phyloP scores from a whole-genome alignment of 2,888 invertebrate species.

The Aproaerema taeniolella region DNA sequence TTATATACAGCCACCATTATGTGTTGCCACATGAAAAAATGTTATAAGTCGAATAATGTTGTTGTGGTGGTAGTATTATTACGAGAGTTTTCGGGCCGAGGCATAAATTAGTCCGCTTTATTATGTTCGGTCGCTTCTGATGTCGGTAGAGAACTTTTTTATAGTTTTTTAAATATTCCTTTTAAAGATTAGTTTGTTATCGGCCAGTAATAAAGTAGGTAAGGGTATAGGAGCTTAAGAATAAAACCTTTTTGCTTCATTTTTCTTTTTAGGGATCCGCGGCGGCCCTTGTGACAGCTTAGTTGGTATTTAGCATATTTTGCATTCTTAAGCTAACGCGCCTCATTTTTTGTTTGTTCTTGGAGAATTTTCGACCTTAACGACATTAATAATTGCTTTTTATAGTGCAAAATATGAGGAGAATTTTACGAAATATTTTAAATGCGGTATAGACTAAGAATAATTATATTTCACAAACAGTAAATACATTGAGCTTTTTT shows the following conservation, averaged over 20 bases:
- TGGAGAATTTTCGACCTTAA: no score
- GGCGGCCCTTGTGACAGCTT: no score
- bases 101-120: slow-evolving; percentile 65
- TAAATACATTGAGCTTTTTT: no score
- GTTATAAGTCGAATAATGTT: slow-evolving; percentile 57
- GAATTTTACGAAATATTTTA: no score
- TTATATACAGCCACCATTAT: slow-evolving; percentile 53
- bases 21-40: slow-evolving; percentile 38
- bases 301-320: no score
- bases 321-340: no score
- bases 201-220: slow-evolving; percentile 60
- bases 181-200: slow-evolving; percentile 68
- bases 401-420: no score
- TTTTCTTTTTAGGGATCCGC: no score
- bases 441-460: no score
- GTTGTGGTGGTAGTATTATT: slow-evolving; percentile 51
- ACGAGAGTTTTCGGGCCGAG: slow-evolving; percentile 30
- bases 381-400: no score
- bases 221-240: slow-evolving; percentile 29
- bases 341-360: no score
- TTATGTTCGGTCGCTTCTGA: slow-evolving; percentile 49
- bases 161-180: slow-evolving; percentile 68
- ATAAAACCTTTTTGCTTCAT: slow-evolving; percentile 16
- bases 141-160: slow-evolving; percentile 45
- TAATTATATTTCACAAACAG: no score